phyloP scores from a whole-genome alignment of 1,140 invertebrate genomes.

The Trachelipus rathkii region DNA sequence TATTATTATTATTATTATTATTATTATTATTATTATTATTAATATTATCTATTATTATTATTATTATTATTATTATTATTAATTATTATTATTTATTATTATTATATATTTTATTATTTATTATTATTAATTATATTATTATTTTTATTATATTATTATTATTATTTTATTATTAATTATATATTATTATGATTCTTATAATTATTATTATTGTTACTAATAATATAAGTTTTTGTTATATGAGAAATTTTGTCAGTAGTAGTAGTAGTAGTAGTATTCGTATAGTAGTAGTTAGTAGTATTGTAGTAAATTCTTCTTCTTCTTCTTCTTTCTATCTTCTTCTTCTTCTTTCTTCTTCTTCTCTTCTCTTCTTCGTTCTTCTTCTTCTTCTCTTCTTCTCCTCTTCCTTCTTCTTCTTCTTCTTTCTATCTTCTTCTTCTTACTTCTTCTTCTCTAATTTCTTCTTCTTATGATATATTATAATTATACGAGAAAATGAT shows the following conservation, averaged over 20 bases:
- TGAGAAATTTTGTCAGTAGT: background rate
- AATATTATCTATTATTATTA: background rate
- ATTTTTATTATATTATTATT: background rate
- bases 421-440: background rate
- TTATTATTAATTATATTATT: background rate
- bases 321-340: background rate
- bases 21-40: background rate
- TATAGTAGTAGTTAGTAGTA: background rate
- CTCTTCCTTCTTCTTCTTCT: background rate
- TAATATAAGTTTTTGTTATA: background rate
- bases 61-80: background rate
- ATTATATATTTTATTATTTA: conserved; percentile 8
- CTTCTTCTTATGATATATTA: background rate
- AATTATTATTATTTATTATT: background rate
- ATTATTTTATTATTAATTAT: conserved; percentile 1
- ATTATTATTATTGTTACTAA: background rate
- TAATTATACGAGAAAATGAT: background rate
- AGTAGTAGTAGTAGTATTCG: too few species aligned
- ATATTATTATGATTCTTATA: background rate
- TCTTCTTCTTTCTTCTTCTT: background rate
- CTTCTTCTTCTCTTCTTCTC: background rate
- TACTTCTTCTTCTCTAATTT: too few species aligned
- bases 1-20: background rate
- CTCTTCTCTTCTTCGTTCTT: background rate
- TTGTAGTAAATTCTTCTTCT: too few species aligned